A percentile compares a stretch with the other conserved stretches of the same genome.
phyloP scores from a whole-genome alignment of 1,140 invertebrate species.

The Sarcophaga bullata region DNA sequence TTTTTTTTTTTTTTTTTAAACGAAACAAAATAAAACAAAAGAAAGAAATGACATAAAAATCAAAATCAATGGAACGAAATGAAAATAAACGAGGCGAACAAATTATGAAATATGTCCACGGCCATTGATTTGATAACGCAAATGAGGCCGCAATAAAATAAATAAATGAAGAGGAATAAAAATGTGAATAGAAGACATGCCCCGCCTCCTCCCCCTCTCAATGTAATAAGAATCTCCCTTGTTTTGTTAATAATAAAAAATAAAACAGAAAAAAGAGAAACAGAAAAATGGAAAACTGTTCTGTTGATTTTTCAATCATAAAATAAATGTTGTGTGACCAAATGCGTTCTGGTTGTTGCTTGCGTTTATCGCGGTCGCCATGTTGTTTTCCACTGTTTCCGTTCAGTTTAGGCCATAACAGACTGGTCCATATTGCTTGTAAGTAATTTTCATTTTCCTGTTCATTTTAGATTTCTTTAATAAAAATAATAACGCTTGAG shows the following conservation, averaged over 20 bases:
- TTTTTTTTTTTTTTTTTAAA: conserved; percentile 42
- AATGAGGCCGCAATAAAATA: conserved; percentile 66
- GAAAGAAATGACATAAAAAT: conserved; percentile 49
- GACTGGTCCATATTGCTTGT: conserved; percentile 15
- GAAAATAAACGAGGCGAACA: conserved; percentile 58
- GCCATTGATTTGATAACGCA: conserved; percentile 65
- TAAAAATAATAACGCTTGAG: neutral
- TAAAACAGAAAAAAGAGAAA: neutral
- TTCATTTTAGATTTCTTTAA: conserved; percentile 31
- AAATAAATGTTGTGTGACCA: conserved; percentile 35
- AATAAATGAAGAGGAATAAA: conserved; percentile 64
- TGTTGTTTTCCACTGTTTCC: neutral
- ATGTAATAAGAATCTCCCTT: conserved; percentile 33
- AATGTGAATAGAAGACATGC: neutral
- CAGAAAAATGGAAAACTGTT: neutral
- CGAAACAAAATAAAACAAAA: too few species aligned
- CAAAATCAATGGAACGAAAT: conserved; percentile 62
- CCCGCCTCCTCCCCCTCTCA: neutral
- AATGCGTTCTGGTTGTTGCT: conserved; percentile 35
- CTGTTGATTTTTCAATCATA: conserved; percentile 30
- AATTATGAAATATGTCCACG: conserved; percentile 64
- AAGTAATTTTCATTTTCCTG: conserved; percentile 37
- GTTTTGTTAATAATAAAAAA: conserved; percentile 25
- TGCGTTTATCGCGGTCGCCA: conserved; percentile 19
- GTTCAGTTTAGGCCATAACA: neutral